A percentile compares a stretch with the other conserved stretches of the same genome.
Conservation (phyloP, 2,888 invertebrate species). For the Eristalis arbustorum region DNA sequence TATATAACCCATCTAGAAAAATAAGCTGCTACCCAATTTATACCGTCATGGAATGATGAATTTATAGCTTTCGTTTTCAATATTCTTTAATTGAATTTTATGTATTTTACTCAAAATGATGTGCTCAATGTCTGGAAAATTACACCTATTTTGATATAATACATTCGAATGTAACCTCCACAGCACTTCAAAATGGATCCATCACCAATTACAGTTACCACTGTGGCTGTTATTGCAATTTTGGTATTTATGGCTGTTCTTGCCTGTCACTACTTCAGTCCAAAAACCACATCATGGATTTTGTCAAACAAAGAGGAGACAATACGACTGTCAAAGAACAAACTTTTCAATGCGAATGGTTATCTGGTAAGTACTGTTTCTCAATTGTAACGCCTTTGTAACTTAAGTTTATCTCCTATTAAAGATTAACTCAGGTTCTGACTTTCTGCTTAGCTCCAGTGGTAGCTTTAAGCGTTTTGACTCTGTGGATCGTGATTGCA, state of each 20-base stretch:
- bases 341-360: constrained; percentile 84
- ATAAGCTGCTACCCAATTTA: too few species aligned
- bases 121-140: background rate
- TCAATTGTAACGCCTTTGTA: background rate
- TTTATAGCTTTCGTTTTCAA: too few species aligned
- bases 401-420: constrained; percentile 31
- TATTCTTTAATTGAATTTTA: too few species aligned
- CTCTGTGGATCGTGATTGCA: constrained; percentile 83
- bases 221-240: constrained; percentile 76
- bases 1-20: too few species aligned
- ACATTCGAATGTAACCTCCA: background rate
- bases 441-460: constrained; percentile 83
- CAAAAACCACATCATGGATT: constrained; percentile 78
- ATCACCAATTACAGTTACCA: constrained; percentile 75
- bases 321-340: constrained; percentile 79
- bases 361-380: constrained; percentile 82
- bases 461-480: constrained; percentile 86
- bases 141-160: background rate
- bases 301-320: constrained; percentile 80
- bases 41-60: too few species aligned
- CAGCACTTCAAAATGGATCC: constrained; percentile 74
- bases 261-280: constrained; percentile 78
- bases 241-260: constrained; percentile 77
- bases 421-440: constrained; percentile 85
- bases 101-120: background rate